phyloP scores from a whole-genome alignment of 2,113 vertebrate species.

The Aplodontia rufa region DNA sequence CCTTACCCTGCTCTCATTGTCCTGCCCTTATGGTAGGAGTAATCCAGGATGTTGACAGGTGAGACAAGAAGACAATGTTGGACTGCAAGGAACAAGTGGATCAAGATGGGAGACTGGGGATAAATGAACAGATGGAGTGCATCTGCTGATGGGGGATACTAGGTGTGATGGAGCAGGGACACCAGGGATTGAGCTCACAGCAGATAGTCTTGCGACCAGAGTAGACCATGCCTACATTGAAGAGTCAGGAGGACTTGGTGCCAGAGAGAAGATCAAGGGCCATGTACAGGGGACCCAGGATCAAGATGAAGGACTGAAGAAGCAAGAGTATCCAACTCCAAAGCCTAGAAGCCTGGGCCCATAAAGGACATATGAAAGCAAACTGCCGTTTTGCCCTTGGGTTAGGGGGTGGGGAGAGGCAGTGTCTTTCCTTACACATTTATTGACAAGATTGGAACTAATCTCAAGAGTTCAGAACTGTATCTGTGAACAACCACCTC shows the following conservation, averaged over 20 bases:
- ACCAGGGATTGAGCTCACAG: background rate
- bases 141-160: background rate
- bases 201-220: too few species aligned
- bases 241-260: background rate
- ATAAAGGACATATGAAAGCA: background rate
- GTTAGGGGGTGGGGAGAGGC: too few species aligned
- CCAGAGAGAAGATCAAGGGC: background rate
- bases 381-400: background rate
- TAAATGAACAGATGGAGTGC: fast-evolving
- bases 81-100: background rate
- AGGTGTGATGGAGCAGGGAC: background rate
- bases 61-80: background rate
- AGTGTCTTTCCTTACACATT: background rate
- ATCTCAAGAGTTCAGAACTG: background rate
- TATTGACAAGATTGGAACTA: background rate
- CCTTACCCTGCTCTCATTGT: background rate
- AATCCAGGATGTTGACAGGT: background rate
- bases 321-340: background rate
- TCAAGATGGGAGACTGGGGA: too few species aligned
- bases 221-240: background rate
- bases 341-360: background rate
- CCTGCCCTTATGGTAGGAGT: background rate
- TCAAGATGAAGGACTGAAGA: background rate
- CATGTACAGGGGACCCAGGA: background rate
- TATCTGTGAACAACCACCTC: background rate